Conservation (phyloP, 53 echinoderm and acorn worm genomes). For the Echinometra lucunter region DNA sequence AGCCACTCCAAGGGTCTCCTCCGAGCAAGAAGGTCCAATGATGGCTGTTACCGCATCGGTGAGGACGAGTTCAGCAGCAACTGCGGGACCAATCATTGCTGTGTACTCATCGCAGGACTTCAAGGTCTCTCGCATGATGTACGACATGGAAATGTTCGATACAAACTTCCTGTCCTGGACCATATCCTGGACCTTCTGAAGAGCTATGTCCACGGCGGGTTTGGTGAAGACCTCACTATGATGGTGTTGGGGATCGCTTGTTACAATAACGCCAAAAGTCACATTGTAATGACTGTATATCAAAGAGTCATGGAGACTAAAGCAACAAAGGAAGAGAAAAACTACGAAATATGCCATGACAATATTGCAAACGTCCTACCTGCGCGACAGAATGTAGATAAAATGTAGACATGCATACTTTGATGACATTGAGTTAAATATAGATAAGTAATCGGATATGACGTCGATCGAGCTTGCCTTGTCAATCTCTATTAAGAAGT, state of each 20-base stretch:
- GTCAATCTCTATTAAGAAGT: background rate
- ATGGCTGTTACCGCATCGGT: constrained; percentile 40
- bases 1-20: constrained; percentile 28
- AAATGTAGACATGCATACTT: background rate
- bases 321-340: background rate
- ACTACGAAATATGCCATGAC: background rate
- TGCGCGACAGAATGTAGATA: background rate
- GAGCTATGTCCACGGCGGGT: constrained; percentile 43
- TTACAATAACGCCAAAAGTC: constrained; percentile 24
- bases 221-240: constrained; percentile 7
- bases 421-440: background rate
- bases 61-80: constrained; percentile 46
- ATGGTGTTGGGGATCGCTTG: background rate
- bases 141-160: constrained; percentile 42
- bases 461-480: background rate
- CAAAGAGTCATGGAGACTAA: background rate
- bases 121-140: background rate
- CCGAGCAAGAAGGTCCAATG: constrained; percentile 61
- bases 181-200: constrained; percentile 24
- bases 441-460: background rate
- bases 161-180: background rate
- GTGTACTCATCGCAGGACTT: constrained; percentile 9
- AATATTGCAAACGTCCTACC: background rate
- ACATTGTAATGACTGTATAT: background rate
- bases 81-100: constrained; percentile 52